Conservation (phyloP, 2,113 vertebrate species). For the Pangasianodon hypophthalmus region DNA sequence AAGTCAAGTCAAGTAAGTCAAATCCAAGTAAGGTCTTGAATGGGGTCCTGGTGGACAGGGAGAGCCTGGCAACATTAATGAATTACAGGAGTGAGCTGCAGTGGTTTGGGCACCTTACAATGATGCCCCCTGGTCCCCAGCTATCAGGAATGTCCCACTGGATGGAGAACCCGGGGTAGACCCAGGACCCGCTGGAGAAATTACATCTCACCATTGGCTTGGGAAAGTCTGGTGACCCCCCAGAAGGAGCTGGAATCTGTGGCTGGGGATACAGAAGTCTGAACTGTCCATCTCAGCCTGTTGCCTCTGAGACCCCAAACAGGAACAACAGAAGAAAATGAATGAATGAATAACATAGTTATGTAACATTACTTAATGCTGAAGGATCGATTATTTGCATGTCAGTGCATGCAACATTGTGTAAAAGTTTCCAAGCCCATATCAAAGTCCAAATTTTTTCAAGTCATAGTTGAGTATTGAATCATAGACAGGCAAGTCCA, state of each 20-base stretch:
- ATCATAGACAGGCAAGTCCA: neutral
- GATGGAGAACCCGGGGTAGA: neutral
- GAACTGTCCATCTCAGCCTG: neutral
- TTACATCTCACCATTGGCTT: neutral
- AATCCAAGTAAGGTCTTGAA: neutral
- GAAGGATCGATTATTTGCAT: neutral
- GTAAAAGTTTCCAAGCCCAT: neutral
- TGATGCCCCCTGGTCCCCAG: neutral
- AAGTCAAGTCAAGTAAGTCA: neutral
- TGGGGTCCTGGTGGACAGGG: neutral
- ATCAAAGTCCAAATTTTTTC: neutral
- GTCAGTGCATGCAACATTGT: neutral
- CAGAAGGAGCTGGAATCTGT: neutral
- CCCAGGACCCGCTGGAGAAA: neutral
- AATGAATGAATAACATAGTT: neutral
- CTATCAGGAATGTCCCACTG: neutral
- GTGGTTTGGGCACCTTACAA: neutral
- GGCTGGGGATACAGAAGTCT: neutral
- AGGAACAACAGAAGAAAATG: neutral
- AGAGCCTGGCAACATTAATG: neutral
- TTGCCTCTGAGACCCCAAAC: neutral
- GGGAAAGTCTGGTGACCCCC: neutral
- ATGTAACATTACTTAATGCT: neutral
- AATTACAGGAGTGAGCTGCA: neutral
- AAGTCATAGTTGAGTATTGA: neutral